Base-by-base conservation (phyloP, 2,113 vertebrate genomes). In the Salvelinus alpinus region DNA sequence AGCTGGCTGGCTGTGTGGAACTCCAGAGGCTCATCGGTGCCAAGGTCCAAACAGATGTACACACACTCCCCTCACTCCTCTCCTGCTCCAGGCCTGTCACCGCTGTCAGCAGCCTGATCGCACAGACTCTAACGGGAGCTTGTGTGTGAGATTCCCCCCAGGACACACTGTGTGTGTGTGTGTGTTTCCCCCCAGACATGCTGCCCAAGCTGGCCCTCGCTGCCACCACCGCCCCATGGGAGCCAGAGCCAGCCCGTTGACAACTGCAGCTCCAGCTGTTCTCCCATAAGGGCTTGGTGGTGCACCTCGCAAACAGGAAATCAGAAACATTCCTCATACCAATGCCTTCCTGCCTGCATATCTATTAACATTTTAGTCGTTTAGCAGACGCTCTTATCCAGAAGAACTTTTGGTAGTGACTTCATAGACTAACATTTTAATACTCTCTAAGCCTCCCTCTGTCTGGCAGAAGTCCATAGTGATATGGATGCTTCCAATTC, bases 191-290 rank as follows among this genome's bases (percentile, higher is more conserved):
- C 14, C 18, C 5, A 38, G 90, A 87, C 79, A 79, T 38, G 47
- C 83, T 85, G 84, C 84, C 80, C 76, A 79, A 79, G 72, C 51
- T 62, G 34, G 12, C 76, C 64, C 34, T 27, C 27, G 44, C 44
- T n/a, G 73, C 12, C 80, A 48, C 31, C 70, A 25, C 20, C 51
- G 44, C 83, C 87, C 82, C 47, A 0, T 70, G 79, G 83, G 75
- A 75, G 48, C 78, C 70, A 75, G 60, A 0, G 59, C 72, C 72
- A 47, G 80, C 65, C 78, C 77, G 60, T 76, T 69, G 81, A 85
- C 78, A 84, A 69, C 2, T 27, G 68, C 77, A 68, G 74, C 70
- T 84, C 77, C 86, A 89, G 90, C 85, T 89, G 87, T 84, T 85
- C 69, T 84, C 82, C 87, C 88, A 75, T 3, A 64, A 80, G 83